phyloP scores from a whole-genome alignment of 2,888 invertebrate genomes.

The Stenchaetothrips biformis region DNA sequence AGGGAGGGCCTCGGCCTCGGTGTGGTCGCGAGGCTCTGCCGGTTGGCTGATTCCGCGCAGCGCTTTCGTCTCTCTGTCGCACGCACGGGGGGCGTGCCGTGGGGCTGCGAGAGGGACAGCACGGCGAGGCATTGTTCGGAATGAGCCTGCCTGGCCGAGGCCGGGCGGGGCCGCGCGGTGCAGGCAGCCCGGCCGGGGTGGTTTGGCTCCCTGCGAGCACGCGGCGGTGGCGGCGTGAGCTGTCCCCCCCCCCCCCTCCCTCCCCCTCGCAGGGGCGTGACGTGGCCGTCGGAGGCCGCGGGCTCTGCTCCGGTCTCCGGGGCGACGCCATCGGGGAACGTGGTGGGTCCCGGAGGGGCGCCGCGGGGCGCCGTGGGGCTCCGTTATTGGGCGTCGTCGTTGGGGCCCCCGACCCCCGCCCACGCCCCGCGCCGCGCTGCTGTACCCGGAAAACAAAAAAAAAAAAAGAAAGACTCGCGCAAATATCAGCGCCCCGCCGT shows the following conservation, averaged over 20 bases:
- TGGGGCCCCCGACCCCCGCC: background rate
- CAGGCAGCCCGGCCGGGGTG: background rate
- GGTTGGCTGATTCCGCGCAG: background rate
- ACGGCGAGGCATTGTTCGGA: no score
- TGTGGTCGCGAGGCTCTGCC: background rate
- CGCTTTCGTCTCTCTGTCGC: background rate
- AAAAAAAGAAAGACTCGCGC: background rate
- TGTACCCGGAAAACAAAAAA: background rate
- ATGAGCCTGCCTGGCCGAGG: no score
- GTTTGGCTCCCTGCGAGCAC: no score
- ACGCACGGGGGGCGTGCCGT: background rate
- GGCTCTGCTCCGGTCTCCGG: background rate
- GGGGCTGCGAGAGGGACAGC: no score
- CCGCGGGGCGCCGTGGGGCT: constrained; percentile 4
- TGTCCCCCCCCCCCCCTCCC: background rate
- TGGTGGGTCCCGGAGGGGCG: background rate
- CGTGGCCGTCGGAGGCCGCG: background rate
- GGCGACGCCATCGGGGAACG: constrained; percentile 6
- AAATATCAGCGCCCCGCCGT: background rate
- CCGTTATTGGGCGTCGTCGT: constrained; percentile 6
- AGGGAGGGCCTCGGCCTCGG: background rate
- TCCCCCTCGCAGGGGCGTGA: background rate
- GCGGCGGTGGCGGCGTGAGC: background rate
- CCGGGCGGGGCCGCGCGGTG: background rate
- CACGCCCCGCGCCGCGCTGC: no score